phyloP scores from a whole-genome alignment of 2,113 vertebrate genomes.

The Pagrus major region DNA sequence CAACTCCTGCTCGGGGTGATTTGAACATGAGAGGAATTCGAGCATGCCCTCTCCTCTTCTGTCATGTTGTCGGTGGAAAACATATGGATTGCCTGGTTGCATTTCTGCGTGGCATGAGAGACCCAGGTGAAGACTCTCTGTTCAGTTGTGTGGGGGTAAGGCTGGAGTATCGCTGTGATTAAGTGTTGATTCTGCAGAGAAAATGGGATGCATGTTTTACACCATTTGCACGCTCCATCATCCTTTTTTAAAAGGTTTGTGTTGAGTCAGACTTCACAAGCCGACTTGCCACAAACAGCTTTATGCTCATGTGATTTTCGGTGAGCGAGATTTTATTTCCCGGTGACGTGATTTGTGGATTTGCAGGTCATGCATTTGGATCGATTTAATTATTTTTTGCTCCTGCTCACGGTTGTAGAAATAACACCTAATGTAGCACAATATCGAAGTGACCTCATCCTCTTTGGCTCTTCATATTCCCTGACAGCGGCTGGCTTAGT shows the following conservation, averaged over 20 bases:
- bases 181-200: constrained; percentile 14
- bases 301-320: constrained; percentile 25
- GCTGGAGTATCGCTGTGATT: constrained; percentile 24
- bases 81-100: constrained; percentile 63
- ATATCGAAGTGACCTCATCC: constrained; percentile 73
- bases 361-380: constrained; percentile 43
- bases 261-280: constrained; percentile 29
- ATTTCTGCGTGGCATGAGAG: constrained; percentile 47
- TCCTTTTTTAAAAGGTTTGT: constrained; percentile 27
- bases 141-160: constrained; percentile 32
- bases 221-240: constrained; percentile 13
- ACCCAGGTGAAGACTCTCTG: constrained; percentile 44
- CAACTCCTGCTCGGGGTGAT: constrained; percentile 83
- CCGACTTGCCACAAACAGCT: constrained; percentile 19
- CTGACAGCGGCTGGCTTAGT: constrained; percentile 67
- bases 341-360: background rate
- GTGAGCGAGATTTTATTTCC: constrained; percentile 14
- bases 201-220: constrained; percentile 12
- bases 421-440: constrained; percentile 61
- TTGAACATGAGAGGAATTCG: constrained; percentile 62
- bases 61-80: constrained; percentile 50
- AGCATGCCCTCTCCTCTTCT: constrained; percentile 42
- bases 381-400: constrained; percentile 30
- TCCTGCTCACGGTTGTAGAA: constrained; percentile 33
- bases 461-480: constrained; percentile 57